These are phyloP conservation scores for Campaea margaritaria DNA, from an alignment of 2,888 invertebrate species.

Conservation along the genomic window DNA sequence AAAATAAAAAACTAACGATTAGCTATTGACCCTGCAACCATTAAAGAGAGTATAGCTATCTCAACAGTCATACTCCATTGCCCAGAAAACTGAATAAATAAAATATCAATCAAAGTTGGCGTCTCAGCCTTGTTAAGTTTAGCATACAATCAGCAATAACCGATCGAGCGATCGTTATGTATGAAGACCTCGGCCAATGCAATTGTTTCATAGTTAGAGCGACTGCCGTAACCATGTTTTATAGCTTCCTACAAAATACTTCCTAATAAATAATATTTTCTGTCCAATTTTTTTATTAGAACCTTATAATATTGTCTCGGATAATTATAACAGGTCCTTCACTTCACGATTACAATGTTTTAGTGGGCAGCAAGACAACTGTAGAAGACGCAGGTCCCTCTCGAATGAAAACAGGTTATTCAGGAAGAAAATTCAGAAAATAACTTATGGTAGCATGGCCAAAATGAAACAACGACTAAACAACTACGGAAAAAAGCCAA, in stretches of 20 bases:
- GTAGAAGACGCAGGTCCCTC: too few species aligned
- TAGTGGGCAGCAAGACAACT: neutral
- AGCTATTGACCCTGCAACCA: too few species aligned
- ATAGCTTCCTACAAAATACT: neutral
- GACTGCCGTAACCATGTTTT: neutral
- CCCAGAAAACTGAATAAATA: conserved; percentile 27
- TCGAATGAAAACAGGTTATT: too few species aligned
- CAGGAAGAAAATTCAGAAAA: too few species aligned
- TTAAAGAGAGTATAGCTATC: neutral
- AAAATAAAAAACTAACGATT: too few species aligned
- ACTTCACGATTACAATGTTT: neutral
- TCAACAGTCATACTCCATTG: conserved; percentile 22
- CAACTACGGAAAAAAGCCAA: too few species aligned
- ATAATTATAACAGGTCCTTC: too few species aligned
- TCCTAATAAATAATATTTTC: too few species aligned
- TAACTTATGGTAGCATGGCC: too few species aligned
- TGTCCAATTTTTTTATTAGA: too few species aligned
- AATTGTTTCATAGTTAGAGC: conserved; percentile 21
- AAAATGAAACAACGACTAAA: too few species aligned
- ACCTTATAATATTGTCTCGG: too few species aligned
- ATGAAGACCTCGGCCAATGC: conserved; percentile 26
- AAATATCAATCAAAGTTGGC: conserved; percentile 40
- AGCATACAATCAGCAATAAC: conserved; percentile 53
- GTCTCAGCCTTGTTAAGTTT: conserved; percentile 36
- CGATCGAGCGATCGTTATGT: conserved; percentile 29